Percentiles rank a stretch among this genome's conserved stretches.
phyloP scores from a whole-genome alignment of 2,113 vertebrate species.

The Pardalotus punctatus region DNA sequence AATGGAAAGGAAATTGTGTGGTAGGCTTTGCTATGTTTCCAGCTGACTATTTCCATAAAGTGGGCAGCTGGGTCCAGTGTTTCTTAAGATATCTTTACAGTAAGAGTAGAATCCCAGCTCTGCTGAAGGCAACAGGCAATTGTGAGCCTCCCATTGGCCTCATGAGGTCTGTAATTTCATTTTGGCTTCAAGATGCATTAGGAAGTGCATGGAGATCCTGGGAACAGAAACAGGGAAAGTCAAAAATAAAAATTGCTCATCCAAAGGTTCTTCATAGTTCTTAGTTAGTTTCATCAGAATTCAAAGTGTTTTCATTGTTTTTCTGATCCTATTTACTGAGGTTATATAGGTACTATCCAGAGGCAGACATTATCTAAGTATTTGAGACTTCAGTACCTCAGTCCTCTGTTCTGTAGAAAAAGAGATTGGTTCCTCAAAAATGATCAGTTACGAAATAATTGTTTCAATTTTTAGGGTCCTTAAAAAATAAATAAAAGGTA shows the following conservation, averaged over 20 bases:
- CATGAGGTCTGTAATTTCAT: not conserved
- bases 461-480: not conserved
- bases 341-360: not conserved
- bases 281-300: not conserved
- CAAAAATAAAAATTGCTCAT: not conserved
- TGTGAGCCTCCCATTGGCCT: not conserved
- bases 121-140: not conserved
- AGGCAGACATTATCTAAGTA: not conserved
- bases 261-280: not conserved
- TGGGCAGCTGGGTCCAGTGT: not conserved
- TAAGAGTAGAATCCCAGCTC: not conserved
- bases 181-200: not conserved
- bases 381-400: not conserved
- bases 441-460: not conserved
- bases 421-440: not conserved
- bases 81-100: not conserved
- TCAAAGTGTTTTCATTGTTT: not conserved
- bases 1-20: constrained; percentile 7
- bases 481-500: not conserved
- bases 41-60: constrained; percentile 22
- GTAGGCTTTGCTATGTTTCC: constrained; percentile 29
- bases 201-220: not conserved
- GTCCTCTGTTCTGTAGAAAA: not conserved
- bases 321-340: not conserved
- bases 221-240: not conserved